phyloP scores from a whole-genome alignment of 2,113 vertebrate species.

The Hylia prasina region DNA sequence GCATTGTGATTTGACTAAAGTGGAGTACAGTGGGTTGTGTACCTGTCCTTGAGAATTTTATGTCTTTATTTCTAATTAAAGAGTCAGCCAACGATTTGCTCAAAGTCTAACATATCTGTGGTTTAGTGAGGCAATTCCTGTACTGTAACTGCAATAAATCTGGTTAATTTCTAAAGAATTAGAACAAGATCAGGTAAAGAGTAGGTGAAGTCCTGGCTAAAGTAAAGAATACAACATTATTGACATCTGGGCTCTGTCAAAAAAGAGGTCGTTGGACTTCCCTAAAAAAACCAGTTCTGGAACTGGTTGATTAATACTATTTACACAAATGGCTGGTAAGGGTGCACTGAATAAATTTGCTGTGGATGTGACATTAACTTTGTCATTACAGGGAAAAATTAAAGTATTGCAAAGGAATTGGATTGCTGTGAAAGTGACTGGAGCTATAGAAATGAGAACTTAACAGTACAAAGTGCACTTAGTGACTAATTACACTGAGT shows the following conservation, averaged over 20 bases:
- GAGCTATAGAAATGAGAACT: constrained; percentile 16
- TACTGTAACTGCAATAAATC: background rate
- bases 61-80: background rate
- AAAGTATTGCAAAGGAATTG: background rate
- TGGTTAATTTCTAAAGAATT: background rate
- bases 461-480: constrained; percentile 5
- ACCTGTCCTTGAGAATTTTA: background rate
- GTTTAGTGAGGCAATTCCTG: background rate
- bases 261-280: background rate
- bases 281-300: background rate
- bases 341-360: background rate
- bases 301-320: background rate
- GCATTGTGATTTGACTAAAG: background rate
- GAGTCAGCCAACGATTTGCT: background rate
- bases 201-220: background rate
- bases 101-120: background rate
- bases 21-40: background rate
- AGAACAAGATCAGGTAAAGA: background rate
- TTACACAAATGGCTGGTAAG: background rate
- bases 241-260: background rate
- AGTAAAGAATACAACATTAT: background rate
- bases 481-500: constrained; percentile 28
- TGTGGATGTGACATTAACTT: background rate
- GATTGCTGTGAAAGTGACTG: background rate
- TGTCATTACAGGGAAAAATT: background rate